phyloP scores from a whole-genome alignment of 2,113 vertebrate species.

The Collichthys lucidus region DNA sequence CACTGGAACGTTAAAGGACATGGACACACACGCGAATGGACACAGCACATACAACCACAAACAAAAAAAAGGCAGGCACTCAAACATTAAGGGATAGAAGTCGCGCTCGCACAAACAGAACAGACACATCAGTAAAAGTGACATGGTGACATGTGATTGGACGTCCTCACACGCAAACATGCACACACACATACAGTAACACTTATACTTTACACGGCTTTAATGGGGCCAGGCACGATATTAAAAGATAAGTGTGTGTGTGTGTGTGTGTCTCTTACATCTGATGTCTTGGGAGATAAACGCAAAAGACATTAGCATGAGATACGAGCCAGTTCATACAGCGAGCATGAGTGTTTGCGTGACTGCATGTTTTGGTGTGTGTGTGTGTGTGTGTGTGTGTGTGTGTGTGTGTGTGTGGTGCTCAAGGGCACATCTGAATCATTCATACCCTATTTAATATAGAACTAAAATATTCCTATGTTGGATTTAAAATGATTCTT shows the following conservation, averaged over 20 bases:
- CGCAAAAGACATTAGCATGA: constrained; percentile 53
- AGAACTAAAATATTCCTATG: constrained; percentile 53
- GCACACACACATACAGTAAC: not conserved
- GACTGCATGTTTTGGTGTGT: not conserved
- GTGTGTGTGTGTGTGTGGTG: constrained; percentile 36
- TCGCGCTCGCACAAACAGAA: not conserved
- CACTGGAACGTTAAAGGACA: constrained; percentile 55
- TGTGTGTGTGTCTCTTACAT: constrained; percentile 44
- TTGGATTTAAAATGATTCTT: constrained; percentile 46
- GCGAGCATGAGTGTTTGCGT: not conserved
- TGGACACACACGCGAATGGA: constrained; percentile 19
- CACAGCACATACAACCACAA: not conserved
- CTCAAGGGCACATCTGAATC: constrained; percentile 54
- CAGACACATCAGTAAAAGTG: constrained; percentile 9
- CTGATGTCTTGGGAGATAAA: constrained; percentile 46
- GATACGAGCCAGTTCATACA: constrained; percentile 48
- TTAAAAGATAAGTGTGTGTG: not conserved
- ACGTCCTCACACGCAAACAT: not conserved
- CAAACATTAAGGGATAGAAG: not conserved
- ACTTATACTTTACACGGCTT: not conserved
- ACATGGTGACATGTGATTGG: not conserved
- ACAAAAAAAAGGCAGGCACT: not conserved
- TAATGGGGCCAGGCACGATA: not conserved
- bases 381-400: not conserved
- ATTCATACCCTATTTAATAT: constrained; percentile 56